Percentiles rank a stretch among this genome's conserved stretches.
phyloP scores from a whole-genome alignment of 2,888 invertebrate species.

The Octonoba sinensis region DNA sequence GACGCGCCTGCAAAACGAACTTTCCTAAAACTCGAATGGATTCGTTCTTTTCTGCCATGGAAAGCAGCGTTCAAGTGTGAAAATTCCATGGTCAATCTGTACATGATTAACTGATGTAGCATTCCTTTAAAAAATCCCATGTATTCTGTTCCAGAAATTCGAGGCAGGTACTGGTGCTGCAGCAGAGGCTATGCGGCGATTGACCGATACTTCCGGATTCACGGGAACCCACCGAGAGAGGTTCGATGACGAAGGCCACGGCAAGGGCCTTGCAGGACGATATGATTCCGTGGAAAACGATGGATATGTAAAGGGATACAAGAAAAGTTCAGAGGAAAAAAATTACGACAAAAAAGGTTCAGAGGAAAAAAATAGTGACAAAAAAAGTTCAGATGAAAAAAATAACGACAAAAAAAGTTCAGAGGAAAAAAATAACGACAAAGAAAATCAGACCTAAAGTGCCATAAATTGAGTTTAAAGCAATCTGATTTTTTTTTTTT shows the following conservation, averaged over 20 bases:
- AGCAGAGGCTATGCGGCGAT: constrained; percentile 78
- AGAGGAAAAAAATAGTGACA: too few species aligned
- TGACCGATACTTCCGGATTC: constrained; percentile 87
- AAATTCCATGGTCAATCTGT: too few species aligned
- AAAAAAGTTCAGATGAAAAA: constrained; percentile 68
- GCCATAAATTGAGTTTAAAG: too few species aligned
- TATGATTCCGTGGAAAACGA: constrained; percentile 82
- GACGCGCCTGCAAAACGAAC: too few species aligned
- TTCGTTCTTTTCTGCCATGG: too few species aligned
- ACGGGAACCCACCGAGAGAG: constrained; percentile 89
- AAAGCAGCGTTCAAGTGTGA: too few species aligned
- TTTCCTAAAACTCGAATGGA: too few species aligned
- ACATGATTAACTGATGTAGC: too few species aligned
- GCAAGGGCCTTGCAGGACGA: constrained; percentile 82
- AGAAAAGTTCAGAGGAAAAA: constrained; percentile 68
- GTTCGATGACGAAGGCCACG: constrained; percentile 86
- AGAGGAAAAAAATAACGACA: background rate
- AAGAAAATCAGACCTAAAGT: too few species aligned
- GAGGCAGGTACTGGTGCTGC: constrained; percentile 13
- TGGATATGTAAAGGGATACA: constrained; percentile 88
- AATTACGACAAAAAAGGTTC: background rate
- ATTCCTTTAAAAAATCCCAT: too few species aligned
- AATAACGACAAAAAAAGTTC: constrained; percentile 75
- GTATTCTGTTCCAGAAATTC: too few species aligned
- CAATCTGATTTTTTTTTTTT: too few species aligned